phyloP scores from a whole-genome alignment of 2,113 vertebrate genomes.

The Nipponia nippon region DNA sequence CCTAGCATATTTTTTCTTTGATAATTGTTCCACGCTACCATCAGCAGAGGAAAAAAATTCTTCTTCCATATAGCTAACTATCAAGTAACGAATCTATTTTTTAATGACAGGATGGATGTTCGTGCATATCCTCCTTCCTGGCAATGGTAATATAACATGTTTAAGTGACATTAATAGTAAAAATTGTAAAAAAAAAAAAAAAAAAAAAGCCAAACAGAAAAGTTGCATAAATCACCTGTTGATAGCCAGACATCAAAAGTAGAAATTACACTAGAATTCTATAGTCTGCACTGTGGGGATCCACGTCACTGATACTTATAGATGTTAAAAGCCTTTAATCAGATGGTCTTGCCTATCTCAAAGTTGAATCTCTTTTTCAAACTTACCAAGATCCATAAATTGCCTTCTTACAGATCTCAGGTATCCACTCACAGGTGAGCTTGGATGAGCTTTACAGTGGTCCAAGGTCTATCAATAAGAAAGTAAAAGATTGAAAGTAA shows the following conservation, averaged over 20 bases:
- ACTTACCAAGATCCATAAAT: neutral
- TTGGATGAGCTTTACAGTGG: neutral
- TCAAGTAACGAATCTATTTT: neutral
- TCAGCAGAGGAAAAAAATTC: neutral
- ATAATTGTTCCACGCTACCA: neutral
- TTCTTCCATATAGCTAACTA: neutral
- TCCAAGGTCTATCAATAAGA: neutral
- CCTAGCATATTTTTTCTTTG: neutral
- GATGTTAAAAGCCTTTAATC: neutral
- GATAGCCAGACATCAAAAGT: neutral
- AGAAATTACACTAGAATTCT: neutral
- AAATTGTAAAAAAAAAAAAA: neutral
- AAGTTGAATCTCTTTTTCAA: neutral
- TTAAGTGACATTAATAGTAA: neutral
- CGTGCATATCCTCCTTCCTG: neutral
- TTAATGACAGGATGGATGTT: neutral
- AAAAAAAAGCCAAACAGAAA: neutral
- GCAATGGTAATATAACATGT: neutral
- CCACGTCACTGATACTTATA: neutral
- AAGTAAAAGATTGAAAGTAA: neutral
- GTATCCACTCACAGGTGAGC: neutral
- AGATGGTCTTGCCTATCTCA: neutral
- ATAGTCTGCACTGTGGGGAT: neutral
- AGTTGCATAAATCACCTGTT: neutral
- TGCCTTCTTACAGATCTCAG: neutral